Percentiles rank a stretch among this genome's conserved stretches.
These are phyloP conservation scores for Crioceris asparagi DNA, from an alignment of 2,888 invertebrate genomes.

Conservation along the genomic window DNA sequence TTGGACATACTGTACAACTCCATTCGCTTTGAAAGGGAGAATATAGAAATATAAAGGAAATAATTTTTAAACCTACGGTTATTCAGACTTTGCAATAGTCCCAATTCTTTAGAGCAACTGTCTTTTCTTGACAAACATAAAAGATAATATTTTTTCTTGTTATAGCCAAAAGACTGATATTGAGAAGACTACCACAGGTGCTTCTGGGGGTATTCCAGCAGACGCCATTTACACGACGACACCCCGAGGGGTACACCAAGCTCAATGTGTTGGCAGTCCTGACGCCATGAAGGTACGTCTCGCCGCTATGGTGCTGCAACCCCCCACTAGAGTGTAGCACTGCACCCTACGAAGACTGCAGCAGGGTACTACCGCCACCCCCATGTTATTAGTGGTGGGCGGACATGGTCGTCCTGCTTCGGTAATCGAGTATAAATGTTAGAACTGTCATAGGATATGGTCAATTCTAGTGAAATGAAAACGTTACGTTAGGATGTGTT, in stretches of 20 bases:
- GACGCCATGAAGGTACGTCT: constrained; percentile 83
- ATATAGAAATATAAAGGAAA: no score
- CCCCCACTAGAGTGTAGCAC: constrained; percentile 72
- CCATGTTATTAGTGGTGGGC: constrained; percentile 6
- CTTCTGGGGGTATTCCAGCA: constrained; percentile 56
- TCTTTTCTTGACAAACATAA: no score
- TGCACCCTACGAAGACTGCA: constrained; percentile 33
- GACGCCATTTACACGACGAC: constrained; percentile 62
- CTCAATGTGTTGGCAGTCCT: constrained; percentile 34
- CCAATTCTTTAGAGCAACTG: no score
- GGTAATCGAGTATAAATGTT: constrained; percentile 38
- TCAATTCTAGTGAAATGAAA: neutral
- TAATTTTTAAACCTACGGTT: no score
- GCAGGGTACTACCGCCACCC: constrained; percentile 18
- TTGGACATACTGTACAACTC: no score
- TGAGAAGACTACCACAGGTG: constrained; percentile 23
- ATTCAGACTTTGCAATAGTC: no score
- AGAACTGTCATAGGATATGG: neutral
- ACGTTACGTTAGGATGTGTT: neutral
- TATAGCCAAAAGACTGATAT: constrained; percentile 1
- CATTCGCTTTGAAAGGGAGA: no score
- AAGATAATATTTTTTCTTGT: neutral
- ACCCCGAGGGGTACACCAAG: constrained; percentile 17
- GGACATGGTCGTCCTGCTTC: constrained; percentile 32
- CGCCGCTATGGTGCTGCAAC: constrained; percentile 81